Conservation (phyloP, 2,888 invertebrate species). For the Rhagophthalmus giganteus region DNA sequence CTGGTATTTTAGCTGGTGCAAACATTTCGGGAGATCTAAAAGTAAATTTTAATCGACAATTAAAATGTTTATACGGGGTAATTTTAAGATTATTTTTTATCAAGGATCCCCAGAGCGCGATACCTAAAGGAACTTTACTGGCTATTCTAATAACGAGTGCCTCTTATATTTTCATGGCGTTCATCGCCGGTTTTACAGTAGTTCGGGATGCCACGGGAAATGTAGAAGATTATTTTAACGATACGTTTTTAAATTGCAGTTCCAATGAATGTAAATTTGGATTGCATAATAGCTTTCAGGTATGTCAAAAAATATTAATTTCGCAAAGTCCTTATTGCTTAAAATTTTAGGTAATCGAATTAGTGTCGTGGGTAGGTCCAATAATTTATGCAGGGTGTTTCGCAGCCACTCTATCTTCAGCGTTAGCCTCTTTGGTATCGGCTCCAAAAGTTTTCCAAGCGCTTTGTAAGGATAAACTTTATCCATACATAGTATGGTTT, state of each 20-base stretch:
- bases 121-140: constrained; percentile 90
- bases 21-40: constrained; percentile 97
- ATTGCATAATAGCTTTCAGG: constrained; percentile 78
- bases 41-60: constrained; percentile 57
- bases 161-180: constrained; percentile 84
- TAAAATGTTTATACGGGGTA: neutral
- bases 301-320: constrained; percentile 44
- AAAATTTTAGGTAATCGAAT: constrained; percentile 70
- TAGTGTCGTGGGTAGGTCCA: constrained; percentile 85
- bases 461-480: constrained; percentile 90
- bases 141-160: constrained; percentile 86
- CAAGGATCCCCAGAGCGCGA: constrained; percentile 88
- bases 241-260: constrained; percentile 56
- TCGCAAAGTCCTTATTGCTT: too few relatives aligned
- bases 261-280: constrained; percentile 66
- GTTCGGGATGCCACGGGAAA: constrained; percentile 80
- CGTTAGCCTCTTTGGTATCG: constrained; percentile 92
- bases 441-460: constrained; percentile 96
- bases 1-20: constrained; percentile 95
- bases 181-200: constrained; percentile 75
- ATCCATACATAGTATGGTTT: constrained; percentile 89
- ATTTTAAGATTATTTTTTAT: constrained; percentile 14
- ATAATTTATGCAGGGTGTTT: constrained; percentile 96
- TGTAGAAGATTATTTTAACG: constrained; percentile 61
- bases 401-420: constrained; percentile 95